A percentile compares a stretch with the other conserved stretches of the same genome.
Conservation (phyloP, 2,888 invertebrate species). For the Drosophila suboccidentalis region DNA sequence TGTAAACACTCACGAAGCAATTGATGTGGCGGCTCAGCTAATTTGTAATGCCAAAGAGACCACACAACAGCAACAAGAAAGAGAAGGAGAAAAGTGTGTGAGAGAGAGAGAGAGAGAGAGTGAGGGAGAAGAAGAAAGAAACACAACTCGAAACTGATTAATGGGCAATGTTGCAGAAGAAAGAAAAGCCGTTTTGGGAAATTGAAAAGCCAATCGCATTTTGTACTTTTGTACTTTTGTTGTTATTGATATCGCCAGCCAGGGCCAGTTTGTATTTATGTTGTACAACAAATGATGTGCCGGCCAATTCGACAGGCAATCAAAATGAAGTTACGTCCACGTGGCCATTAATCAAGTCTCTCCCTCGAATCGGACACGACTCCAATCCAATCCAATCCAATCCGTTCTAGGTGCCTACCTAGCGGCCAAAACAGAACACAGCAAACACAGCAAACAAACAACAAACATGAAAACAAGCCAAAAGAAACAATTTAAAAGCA, state of each 20-base stretch:
- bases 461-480: not conserved
- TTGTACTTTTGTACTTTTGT: constrained; percentile 35
- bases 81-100: not conserved
- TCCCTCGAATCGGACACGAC: not conserved
- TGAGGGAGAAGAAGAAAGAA: constrained; percentile 7
- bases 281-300: constrained; percentile 75
- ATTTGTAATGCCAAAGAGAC: constrained; percentile 50
- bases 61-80: constrained; percentile 47
- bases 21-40: constrained; percentile 28
- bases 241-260: constrained; percentile 54
- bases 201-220: constrained; percentile 74
- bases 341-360: constrained; percentile 68
- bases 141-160: constrained; percentile 54
- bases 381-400: constrained; percentile 28
- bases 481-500: constrained; percentile 73
- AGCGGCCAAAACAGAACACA: constrained; percentile 2
- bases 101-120: too few species aligned
- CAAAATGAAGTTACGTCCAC: constrained; percentile 79
- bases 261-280: constrained; percentile 46
- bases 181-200: constrained; percentile 53
- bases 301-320: constrained; percentile 76
- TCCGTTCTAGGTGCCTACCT: constrained; percentile 19
- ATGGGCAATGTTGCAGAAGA: constrained; percentile 44
- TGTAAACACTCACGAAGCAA: constrained; percentile 32
- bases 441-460: not conserved